Evolutionary conservation across 2,113 vertebrate genomes (phyloP), one percentile per base, ranked within the genome.

Genomic region (Siniperca chuatsi): DNA sequence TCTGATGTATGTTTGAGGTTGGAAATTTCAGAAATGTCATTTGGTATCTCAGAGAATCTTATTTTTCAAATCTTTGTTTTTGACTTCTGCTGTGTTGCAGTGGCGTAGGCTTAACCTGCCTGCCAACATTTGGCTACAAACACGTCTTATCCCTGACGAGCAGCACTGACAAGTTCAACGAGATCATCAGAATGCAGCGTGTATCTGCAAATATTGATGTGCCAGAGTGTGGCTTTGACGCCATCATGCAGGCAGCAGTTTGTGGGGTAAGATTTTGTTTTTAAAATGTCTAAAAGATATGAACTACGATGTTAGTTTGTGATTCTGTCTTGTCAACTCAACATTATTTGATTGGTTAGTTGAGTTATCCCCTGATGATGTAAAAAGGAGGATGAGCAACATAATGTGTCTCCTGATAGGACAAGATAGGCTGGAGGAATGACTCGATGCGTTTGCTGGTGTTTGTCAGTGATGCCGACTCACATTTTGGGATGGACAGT

Each of bases 401-500:
- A 23, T 2, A 5, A 46, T 73, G 35, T 79, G 8, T 96, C 84
- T 92, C 62, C 84, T 80, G 18, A 52, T 73, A 99, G 99, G 97
- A 99, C 92, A 98, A 96, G 90, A 99, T 99, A 16, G 99, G 98
- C 72, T 99, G 99, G 99, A 96, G 98, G 87, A 99, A 99, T 5
- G 97, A 99, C 65, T 99, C 99, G 2, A 96, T 99, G 80, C 98
- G 98, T 86, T 92, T 99, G 92, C 85, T 99, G 93, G 98, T 99
- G 87, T 99, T 99, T 92, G 98, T 97, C 87, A 99, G 97, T 46
- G 99, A 99, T 6, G 97, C 96, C 0, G 98, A 99, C 95, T 99
- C 99, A 54, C 99, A 99, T 91, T 97, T 99, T 80, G 98, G 98
- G 77, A 99, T 99, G 98, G 99, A 99, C 93, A 99, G 99, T 90